Evolutionary conservation across 2,888 invertebrate species (phyloP).

Genomic region (Lasioglossum leucozonium): DNA sequence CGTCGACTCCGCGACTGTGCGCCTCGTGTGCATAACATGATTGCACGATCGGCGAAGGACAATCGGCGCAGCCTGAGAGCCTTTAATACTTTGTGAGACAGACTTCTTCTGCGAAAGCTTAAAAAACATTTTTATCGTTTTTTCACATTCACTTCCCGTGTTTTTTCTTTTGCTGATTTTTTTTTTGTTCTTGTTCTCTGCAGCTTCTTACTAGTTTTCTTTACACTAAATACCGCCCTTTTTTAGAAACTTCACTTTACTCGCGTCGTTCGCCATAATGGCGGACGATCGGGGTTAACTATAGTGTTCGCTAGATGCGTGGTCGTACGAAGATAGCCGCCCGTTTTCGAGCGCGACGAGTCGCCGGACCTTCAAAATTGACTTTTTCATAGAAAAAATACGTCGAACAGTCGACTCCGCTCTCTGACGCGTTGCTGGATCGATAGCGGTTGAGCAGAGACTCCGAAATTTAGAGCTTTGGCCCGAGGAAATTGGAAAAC

Average conservation of each 20-base stretch:
- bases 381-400: slow-evolving; percentile 16
- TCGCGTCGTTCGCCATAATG: slow-evolving; percentile 21
- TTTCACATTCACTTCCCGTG: background rate
- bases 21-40: background rate
- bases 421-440: background rate
- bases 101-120: slow-evolving; percentile 66
- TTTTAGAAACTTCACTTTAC: slow-evolving; percentile 63
- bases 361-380: background rate
- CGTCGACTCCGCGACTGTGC: slow-evolving; percentile 32
- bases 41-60: slow-evolving; percentile 37
- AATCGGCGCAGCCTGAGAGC: slow-evolving; percentile 58
- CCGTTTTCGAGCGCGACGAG: slow-evolving; percentile 7
- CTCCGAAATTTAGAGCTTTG: background rate
- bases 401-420: background rate
- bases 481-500: background rate
- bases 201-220: background rate
- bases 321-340: slow-evolving; percentile 51
- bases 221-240: slow-evolving; percentile 59
- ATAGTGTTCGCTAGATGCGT: slow-evolving; percentile 57
- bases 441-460: background rate
- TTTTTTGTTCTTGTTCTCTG: background rate
- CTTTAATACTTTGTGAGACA: slow-evolving; percentile 68
- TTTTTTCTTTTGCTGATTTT: background rate
- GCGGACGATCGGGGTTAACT: slow-evolving; percentile 48
- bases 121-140: slow-evolving; percentile 59